Conservation (phyloP, 2,888 invertebrate genomes). For the Spicauda simplicius region DNA sequence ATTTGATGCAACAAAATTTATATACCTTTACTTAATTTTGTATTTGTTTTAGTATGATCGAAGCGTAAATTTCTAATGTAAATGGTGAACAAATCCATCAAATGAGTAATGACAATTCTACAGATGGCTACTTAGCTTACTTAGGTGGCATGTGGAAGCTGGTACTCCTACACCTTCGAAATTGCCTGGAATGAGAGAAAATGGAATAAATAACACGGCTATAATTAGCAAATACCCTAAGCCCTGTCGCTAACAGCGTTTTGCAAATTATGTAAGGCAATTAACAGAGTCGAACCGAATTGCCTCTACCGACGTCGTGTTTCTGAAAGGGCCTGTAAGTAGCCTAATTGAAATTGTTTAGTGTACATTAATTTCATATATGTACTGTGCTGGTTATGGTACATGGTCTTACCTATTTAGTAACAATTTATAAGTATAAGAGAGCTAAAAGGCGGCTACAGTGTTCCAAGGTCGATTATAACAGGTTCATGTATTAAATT, state of each 20-base stretch:
- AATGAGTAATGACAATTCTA: neutral
- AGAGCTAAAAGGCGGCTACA: too few relatives aligned
- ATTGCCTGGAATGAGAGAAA: constrained; percentile 79
- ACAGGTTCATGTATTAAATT: too few relatives aligned
- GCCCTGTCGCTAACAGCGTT: constrained; percentile 16
- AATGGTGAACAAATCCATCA: neutral
- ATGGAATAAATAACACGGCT: constrained; percentile 46
- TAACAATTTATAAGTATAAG: too few relatives aligned
- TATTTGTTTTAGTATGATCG: too few relatives aligned
- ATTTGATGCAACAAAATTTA: too few relatives aligned
- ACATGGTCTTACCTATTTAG: too few relatives aligned
- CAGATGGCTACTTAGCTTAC: constrained; percentile 63
- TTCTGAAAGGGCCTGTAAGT: constrained; percentile 11
- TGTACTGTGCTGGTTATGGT: neutral
- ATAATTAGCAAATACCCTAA: constrained; percentile 1
- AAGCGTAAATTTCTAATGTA: too few relatives aligned
- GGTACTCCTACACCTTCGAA: constrained; percentile 68
- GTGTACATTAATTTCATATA: neutral
- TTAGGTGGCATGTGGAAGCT: constrained; percentile 79
- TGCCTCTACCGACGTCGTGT: constrained; percentile 3
- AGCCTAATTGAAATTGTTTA: constrained; percentile 10
- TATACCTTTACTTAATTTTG: too few relatives aligned
- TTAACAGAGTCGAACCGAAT: neutral
- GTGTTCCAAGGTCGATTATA: too few relatives aligned
- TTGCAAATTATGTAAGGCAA: constrained; percentile 19